Evolutionary conservation across 1,140 invertebrate species (phyloP).

Genomic region (Gryon sp.): DNA sequence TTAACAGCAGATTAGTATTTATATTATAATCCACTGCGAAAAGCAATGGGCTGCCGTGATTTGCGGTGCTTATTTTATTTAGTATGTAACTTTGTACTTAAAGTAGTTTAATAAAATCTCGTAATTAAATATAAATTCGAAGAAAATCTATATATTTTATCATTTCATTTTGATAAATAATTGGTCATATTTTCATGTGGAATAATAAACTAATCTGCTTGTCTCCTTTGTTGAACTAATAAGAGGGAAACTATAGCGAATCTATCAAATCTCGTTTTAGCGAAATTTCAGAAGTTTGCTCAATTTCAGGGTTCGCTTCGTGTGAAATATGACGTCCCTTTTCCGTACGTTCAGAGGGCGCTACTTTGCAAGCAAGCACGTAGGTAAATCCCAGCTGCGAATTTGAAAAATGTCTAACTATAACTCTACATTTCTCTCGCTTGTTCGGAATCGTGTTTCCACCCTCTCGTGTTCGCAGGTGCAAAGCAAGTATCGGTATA

Average conservation of each 20-base stretch:
- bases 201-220: conserved; percentile 47
- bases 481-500: conserved; percentile 49
- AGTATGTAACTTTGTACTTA: too few species aligned
- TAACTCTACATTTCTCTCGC: conserved; percentile 59
- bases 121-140: too few species aligned
- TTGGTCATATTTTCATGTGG: too few species aligned
- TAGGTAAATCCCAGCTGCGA: conserved; percentile 70
- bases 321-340: conserved; percentile 55
- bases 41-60: too few species aligned
- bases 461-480: conserved; percentile 47
- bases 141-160: too few species aligned
- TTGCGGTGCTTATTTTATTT: too few species aligned
- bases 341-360: background rate
- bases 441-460: conserved; percentile 3
- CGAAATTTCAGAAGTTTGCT: conserved; percentile 63
- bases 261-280: conserved; percentile 62
- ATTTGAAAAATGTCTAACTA: conserved; percentile 70
- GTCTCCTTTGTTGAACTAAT: conserved; percentile 53
- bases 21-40: too few species aligned
- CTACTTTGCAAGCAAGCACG: conserved; percentile 48
- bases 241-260: conserved; percentile 52
- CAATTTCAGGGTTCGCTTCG: conserved; percentile 62
- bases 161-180: too few species aligned
- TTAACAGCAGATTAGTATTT: too few species aligned
- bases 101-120: too few species aligned